Evolutionary conservation across 2,797 vertebrate genomes (phyloP).

Genomic region (Aselliscus stoliczkanus): DNA sequence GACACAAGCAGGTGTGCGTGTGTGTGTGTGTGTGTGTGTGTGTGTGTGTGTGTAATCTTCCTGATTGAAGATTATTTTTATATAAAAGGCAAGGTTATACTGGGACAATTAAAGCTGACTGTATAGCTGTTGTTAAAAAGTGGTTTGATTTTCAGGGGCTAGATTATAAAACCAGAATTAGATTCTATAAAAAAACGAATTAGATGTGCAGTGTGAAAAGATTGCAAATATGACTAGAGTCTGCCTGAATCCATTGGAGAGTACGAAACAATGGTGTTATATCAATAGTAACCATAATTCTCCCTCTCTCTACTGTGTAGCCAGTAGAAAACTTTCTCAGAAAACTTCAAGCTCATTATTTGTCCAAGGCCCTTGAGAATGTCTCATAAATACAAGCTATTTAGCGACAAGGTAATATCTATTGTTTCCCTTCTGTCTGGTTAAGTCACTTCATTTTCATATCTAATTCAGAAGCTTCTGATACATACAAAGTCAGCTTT

Average conservation of each 20-base stretch:
- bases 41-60: background rate
- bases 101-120: background rate
- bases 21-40: background rate
- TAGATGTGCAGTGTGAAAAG: background rate
- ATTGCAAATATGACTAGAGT: background rate
- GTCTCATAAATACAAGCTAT: background rate
- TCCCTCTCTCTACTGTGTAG: background rate
- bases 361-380: background rate
- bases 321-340: background rate
- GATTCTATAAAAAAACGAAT: background rate
- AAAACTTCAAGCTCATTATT: background rate
- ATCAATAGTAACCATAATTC: background rate
- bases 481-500: background rate
- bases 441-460: background rate
- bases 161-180: too few relatives aligned
- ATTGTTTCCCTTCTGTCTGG: background rate
- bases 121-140: background rate
- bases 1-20: too few relatives aligned
- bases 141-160: background rate
- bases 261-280: background rate
- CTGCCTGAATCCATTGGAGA: background rate
- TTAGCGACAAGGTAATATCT: background rate
- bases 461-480: background rate
- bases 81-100: background rate
- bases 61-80: background rate